Conservation (phyloP, 2,113 vertebrate species). For the Lethenteron reissneri region DNA sequence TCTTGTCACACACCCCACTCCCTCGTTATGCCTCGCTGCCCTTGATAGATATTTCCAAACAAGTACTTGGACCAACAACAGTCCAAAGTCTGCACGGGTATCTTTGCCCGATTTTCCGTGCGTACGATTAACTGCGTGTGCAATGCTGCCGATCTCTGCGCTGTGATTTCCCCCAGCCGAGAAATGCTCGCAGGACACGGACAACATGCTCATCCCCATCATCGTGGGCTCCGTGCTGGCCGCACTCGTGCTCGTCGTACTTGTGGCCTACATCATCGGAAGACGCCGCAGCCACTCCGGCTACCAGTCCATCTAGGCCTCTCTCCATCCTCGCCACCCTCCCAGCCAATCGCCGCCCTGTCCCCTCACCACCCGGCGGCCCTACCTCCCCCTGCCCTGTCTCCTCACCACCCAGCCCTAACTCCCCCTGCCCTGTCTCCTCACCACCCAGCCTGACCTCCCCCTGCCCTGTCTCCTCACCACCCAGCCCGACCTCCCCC, state of each 20-base stretch:
- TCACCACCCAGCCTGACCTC: constrained; percentile 5
- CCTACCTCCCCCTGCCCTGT: neutral
- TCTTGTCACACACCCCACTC: neutral
- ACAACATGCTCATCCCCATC: constrained; percentile 83
- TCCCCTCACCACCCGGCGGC: constrained; percentile 13
- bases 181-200: constrained; percentile 60
- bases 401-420: neutral
- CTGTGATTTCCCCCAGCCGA: constrained; percentile 29
- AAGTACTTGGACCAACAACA: neutral
- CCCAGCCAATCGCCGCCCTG: constrained; percentile 15
- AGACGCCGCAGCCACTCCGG: constrained; percentile 85
- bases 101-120: neutral
- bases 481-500: neutral
- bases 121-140: neutral
- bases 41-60: neutral
- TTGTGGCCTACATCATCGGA: constrained; percentile 83
- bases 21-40: neutral
- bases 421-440: neutral
- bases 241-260: constrained; percentile 66
- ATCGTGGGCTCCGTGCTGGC: constrained; percentile 77
- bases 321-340: constrained; percentile 22
- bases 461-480: neutral
- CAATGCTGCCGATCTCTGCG: constrained; percentile 8
- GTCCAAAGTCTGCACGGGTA: neutral
- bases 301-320: constrained; percentile 80